phyloP scores from a whole-genome alignment of 2,888 invertebrate species.

The Muscina levida region DNA sequence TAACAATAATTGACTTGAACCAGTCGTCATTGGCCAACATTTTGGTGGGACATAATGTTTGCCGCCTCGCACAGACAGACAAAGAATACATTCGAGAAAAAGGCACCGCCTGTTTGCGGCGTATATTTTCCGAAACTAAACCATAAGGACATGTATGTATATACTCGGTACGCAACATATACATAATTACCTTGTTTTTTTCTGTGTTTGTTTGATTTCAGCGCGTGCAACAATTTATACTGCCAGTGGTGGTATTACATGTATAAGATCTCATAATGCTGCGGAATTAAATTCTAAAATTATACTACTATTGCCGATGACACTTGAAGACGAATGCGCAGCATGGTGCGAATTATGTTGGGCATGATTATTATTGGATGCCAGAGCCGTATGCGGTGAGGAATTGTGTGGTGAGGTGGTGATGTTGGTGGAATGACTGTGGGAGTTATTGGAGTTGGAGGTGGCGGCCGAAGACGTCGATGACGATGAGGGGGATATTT shows the following conservation, averaged over 20 bases:
- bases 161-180: constrained; percentile 13
- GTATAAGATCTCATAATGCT: constrained; percentile 69
- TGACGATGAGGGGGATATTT: constrained; percentile 21
- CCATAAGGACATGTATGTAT: background rate
- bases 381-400: background rate
- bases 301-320: constrained; percentile 69
- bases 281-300: constrained; percentile 76
- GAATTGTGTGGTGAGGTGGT: background rate
- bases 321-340: constrained; percentile 37
- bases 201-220: too few relatives aligned
- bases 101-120: constrained; percentile 36
- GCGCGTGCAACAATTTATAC: constrained; percentile 33
- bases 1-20: too few relatives aligned
- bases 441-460: constrained; percentile 28
- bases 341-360: constrained; percentile 52
- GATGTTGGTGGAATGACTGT: constrained; percentile 10
- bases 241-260: constrained; percentile 55
- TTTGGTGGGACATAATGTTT: too few relatives aligned
- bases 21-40: too few relatives aligned
- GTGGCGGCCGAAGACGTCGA: constrained; percentile 49
- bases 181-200: constrained; percentile 41
- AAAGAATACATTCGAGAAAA: too few relatives aligned
- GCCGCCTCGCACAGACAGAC: too few relatives aligned
- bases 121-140: background rate
- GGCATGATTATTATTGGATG: constrained; percentile 23